Evolutionary conservation across 2,797 vertebrate genomes (phyloP).

Genomic region (Pseudopleuronectes americanus): DNA sequence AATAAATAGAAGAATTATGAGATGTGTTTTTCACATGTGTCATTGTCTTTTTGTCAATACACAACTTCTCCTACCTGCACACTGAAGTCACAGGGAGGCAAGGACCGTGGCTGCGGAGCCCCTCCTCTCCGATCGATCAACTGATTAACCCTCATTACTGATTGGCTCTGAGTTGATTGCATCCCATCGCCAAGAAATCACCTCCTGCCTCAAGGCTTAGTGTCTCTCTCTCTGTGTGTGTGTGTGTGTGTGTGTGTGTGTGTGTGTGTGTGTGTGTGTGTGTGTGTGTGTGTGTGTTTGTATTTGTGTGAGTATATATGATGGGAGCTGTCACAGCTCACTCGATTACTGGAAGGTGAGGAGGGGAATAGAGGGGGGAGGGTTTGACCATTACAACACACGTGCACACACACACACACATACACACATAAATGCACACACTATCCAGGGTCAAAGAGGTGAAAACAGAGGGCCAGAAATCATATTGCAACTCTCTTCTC

Average conservation of each 20-base stretch:
- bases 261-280: constrained; percentile 45
- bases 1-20: no score
- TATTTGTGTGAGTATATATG: constrained; percentile 59
- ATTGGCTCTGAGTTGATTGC: constrained; percentile 91
- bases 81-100: constrained; percentile 65
- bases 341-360: constrained; percentile 78
- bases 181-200: constrained; percentile 88
- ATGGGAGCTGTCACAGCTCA: constrained; percentile 77
- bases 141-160: constrained; percentile 92
- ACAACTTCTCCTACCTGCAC: neutral
- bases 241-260: constrained; percentile 48
- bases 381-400: constrained; percentile 57
- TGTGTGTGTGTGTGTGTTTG: constrained; percentile 43
- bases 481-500: constrained; percentile 49
- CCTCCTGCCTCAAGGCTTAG: constrained; percentile 79
- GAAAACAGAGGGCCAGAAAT: constrained; percentile 60
- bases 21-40: neutral
- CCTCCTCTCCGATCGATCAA: constrained; percentile 87
- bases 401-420: constrained; percentile 39
- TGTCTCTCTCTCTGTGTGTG: no score
- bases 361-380: constrained; percentile 43
- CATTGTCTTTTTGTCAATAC: neutral
- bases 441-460: constrained; percentile 65
- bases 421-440: constrained; percentile 47
- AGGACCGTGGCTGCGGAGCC: constrained; percentile 48